phyloP scores from a whole-genome alignment of 2,888 invertebrate genomes.

The Brenthis hecate region DNA sequence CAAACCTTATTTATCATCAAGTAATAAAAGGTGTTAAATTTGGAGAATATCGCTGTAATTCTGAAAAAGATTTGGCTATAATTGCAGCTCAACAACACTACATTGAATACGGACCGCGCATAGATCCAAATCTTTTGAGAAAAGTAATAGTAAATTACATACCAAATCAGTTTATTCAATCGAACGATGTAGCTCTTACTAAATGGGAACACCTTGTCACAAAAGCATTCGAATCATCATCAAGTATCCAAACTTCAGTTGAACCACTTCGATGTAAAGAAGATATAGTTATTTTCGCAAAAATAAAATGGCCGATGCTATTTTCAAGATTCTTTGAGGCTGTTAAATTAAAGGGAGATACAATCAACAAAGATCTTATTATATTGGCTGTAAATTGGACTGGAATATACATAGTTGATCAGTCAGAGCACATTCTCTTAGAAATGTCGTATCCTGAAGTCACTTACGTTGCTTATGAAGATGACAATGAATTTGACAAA shows the following conservation, averaged over 20 bases:
- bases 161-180: constrained; percentile 87
- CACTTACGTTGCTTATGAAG: constrained; percentile 86
- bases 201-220: constrained; percentile 89
- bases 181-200: constrained; percentile 83
- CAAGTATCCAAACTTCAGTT: constrained; percentile 86
- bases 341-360: constrained; percentile 87
- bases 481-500: constrained; percentile 72
- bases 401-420: constrained; percentile 95
- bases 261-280: constrained; percentile 89
- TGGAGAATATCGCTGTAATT: constrained; percentile 94
- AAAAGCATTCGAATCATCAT: constrained; percentile 87
- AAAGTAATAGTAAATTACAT: constrained; percentile 90
- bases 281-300: constrained; percentile 95
- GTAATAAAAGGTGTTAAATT: constrained; percentile 93
- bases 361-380: constrained; percentile 86
- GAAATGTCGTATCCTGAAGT: constrained; percentile 95
- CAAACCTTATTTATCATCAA: constrained; percentile 94
- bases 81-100: constrained; percentile 95
- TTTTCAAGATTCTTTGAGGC: constrained; percentile 98
- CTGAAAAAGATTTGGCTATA: constrained; percentile 93
- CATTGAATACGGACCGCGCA: constrained; percentile 87
- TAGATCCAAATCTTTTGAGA: constrained; percentile 86
- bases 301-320: constrained; percentile 95
- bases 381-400: constrained; percentile 97
- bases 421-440: constrained; percentile 93